phyloP scores from a whole-genome alignment of 2,113 vertebrate genomes.

The Tringa solitaria region DNA sequence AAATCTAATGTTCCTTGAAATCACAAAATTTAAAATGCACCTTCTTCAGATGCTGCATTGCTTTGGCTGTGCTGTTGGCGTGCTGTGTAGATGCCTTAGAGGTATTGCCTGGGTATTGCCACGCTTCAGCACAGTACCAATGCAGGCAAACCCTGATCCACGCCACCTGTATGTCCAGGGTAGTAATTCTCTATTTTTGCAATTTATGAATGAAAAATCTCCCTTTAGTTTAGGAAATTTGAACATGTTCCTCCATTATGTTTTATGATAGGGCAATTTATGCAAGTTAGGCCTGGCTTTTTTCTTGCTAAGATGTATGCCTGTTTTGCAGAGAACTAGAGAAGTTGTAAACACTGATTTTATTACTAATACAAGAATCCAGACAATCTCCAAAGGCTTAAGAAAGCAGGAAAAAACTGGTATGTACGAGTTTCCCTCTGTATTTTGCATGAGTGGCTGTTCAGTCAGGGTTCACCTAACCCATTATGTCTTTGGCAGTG shows the following conservation, averaged over 20 bases:
- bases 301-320: neutral
- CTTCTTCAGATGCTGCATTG: neutral
- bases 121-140: neutral
- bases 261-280: neutral
- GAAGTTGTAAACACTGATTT: slow-evolving; percentile 62
- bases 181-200: neutral
- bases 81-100: neutral
- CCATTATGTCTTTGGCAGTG: neutral
- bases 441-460: neutral
- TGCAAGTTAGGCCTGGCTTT: neutral
- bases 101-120: neutral
- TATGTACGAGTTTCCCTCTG: slow-evolving; percentile 28
- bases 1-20: neutral
- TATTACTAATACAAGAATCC: slow-evolving; percentile 62
- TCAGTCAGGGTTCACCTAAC: neutral
- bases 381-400: slow-evolving; percentile 65
- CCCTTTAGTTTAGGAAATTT: neutral
- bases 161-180: fast-evolving
- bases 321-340: slow-evolving; percentile 71
- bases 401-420: slow-evolving; percentile 60
- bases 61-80: neutral
- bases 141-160: neutral
- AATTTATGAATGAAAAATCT: neutral
- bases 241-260: neutral
- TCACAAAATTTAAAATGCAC: neutral